Conservation (phyloP, 2,113 vertebrate genomes). For the Progne subis region DNA sequence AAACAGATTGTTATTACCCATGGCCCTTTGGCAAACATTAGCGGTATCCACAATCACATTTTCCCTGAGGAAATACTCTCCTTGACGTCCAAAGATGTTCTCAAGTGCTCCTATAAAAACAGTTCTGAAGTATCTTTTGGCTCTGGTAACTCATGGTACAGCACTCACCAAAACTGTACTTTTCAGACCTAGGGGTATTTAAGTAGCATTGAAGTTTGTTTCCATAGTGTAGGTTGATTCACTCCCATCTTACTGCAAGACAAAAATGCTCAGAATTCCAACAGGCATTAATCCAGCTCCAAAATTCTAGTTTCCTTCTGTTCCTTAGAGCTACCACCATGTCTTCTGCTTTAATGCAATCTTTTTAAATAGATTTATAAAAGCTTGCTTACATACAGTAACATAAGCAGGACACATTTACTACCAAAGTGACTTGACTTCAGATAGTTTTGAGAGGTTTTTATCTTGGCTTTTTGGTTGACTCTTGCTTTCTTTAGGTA, state of each 20-base stretch:
- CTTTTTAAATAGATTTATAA: not conserved
- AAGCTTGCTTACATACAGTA: not conserved
- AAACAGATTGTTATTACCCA: not conserved
- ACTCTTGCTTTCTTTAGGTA: not conserved
- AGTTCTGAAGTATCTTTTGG: not conserved
- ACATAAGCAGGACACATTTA: not conserved
- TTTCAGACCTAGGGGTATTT: not conserved
- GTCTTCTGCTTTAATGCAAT: not conserved
- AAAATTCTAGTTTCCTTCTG: not conserved
- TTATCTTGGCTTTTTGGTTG: not conserved
- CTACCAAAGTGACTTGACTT: not conserved
- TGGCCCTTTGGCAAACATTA: not conserved
- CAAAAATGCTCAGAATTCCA: not conserved
- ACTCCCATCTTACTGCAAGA: not conserved
- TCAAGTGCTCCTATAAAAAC: not conserved
- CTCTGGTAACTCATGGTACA: not conserved
- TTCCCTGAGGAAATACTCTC: not conserved
- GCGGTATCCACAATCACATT: not conserved
- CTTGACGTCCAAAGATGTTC: not conserved
- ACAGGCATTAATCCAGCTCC: not conserved
- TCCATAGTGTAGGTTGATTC: not conserved
- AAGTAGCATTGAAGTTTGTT: not conserved
- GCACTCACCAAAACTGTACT: not conserved
- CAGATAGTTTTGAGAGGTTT: not conserved
- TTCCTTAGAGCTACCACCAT: not conserved